Evolutionary conservation across 2,888 invertebrate genomes (phyloP), one percentile per base, ranked within the genome.

Genomic region (Drosophila multiciliata): DNA sequence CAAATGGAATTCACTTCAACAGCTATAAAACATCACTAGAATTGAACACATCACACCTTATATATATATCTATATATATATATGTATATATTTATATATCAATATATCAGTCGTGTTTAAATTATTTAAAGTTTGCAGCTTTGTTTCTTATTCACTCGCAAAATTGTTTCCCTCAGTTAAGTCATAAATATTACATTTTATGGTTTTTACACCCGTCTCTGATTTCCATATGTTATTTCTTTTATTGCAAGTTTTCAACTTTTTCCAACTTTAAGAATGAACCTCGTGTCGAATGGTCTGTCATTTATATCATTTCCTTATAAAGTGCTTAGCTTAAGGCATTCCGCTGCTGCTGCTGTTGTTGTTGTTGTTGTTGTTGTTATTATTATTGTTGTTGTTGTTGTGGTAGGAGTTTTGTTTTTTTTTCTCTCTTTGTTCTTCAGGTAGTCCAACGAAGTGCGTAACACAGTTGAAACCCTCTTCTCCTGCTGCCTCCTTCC

Each of bases 361-460:
- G 35, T 38, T 49, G 45, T 61, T 64, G 45, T 50, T 35, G 35
- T 65, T 76, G 66, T 61, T 76, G 36, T 66, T 54, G n/a, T 26
- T 50, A 29, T 59, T 77, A n/a, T 53, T 58, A n/a, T n/a, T n/a
- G n/a, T n/a, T n/a, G 29, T 54, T 52, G 36, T 54, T 50, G 48
- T 66, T 70, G 50, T 67, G 61, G 65, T 20, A 52, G 67, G 59
- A 62, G 80, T 20, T 57, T 36, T 38, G 7, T 45, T n/a, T 38
- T 23, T 23, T 45, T 29, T 6, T 29, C 15, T 45, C 23, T 23
- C 26, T 45, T 45, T 62, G 54, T 73, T 74, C 80, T 71, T 71
- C 78, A 78, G 78, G 78, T 78, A 78, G 62, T 58, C 59, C 36
- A 67, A 45, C 60, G 50, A 42, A 48, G 48, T 78, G 78, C 81